Base-by-base conservation (phyloP, 2,797 vertebrate genomes). In the Lindbergichthys nudifrons region DNA sequence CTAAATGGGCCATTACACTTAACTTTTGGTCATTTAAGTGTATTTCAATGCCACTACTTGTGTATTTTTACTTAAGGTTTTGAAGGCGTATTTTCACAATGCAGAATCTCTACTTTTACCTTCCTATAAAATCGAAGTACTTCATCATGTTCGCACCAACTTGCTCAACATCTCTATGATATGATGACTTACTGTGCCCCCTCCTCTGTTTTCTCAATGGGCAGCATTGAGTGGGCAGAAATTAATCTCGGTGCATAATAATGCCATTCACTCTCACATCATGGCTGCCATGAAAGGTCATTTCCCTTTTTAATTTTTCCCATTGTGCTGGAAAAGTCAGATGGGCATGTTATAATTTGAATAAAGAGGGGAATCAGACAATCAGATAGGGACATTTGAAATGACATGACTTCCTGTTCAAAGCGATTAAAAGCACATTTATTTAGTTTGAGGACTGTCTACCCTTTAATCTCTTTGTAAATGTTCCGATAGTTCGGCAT, bases 321-420 rank as follows among this genome's bases (percentile, higher is more conserved):
- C 90, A 94, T 95, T 95, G 93, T 95, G 92, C 88, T 65, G 86
- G 74, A 93, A 94, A 95, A 94, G 93, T 95, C 94, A 95, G 94
- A 95, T 94, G 94, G 94, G 90, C 94, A 93, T 94, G 94, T 95
- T 95, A 88, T 95, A 95, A 95, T 95, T 95, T 95, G 93, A 95
- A 94, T 94, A 94, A 95, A 95, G 93, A 92, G 91, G 85, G 79
- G 91, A 95, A 96, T 95, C 95, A 92, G 93, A 92, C 93, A 91
- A 96, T 96, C 94, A 93, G 93, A 95, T 95, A 93, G 83, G 92
- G 74, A 92, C 93, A 91, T 93, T 94, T 85, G 89, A 94, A 95
- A 94, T 94, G 93, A 94, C 94, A 94, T 92, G 93, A 92, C 92
- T 94, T 95, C 92, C 93, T 93, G 93, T 95, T 94, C 85, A 64